Percentiles rank a stretch among this genome's conserved stretches.
These are phyloP conservation scores for Cyrtonyx montezumae DNA, from an alignment of 2,113 vertebrate species.

Conservation along the genomic window DNA sequence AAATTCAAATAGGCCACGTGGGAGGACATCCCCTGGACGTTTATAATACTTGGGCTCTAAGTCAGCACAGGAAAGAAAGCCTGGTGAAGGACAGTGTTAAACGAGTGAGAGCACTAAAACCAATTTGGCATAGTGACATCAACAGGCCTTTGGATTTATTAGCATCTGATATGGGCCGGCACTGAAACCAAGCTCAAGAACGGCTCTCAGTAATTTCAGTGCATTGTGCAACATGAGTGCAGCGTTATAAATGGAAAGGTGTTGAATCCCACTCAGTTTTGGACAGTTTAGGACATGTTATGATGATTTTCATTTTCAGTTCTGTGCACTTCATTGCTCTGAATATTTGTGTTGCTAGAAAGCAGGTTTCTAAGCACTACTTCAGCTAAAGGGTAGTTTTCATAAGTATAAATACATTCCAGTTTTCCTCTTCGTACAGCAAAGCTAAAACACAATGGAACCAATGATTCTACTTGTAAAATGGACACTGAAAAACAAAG, in stretches of 20 bases:
- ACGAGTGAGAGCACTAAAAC: not conserved
- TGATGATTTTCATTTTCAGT: conserved; percentile 14
- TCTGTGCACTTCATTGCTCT: not conserved
- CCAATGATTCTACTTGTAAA: not conserved
- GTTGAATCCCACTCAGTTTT: not conserved
- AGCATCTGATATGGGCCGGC: not conserved
- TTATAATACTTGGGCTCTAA: not conserved
- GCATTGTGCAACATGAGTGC: not conserved
- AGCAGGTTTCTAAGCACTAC: not conserved
- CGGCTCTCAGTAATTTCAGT: not conserved
- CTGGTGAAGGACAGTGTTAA: not conserved
- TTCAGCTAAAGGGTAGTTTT: not conserved
- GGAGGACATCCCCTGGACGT: not conserved
- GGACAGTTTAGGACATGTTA: not conserved
- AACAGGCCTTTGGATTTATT: not conserved
- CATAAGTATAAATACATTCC: accelerated
- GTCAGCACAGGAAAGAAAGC: not conserved
- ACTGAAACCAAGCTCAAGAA: conserved; percentile 14
- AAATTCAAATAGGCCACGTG: not conserved
- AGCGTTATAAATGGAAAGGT: conserved; percentile 38
- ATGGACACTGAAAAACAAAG: not conserved
- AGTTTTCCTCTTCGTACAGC: not conserved
- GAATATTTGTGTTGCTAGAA: not conserved
- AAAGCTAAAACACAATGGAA: not conserved
- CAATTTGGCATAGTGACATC: not conserved